A percentile compares a stretch with the other conserved stretches of the same genome.
These are phyloP conservation scores for Eristalinus aeneus DNA, from an alignment of 2,888 invertebrate genomes.

Conservation along the genomic window DNA sequence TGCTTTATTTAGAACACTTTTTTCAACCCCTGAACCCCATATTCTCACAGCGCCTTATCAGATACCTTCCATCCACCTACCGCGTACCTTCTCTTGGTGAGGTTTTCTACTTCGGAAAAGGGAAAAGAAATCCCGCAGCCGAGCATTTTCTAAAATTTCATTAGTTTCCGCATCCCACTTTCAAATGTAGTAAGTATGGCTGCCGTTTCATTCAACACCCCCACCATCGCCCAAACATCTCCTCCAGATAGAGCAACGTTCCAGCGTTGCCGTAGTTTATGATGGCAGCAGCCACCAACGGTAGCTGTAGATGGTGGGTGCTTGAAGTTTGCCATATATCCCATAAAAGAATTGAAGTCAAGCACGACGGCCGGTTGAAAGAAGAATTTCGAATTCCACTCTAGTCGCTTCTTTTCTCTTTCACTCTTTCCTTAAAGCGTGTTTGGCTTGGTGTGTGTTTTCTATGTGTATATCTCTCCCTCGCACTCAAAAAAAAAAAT, in stretches of 20 bases:
- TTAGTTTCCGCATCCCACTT: constrained; percentile 41
- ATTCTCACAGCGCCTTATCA: too few species aligned
- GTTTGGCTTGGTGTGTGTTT: background rate
- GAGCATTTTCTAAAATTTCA: constrained; percentile 33
- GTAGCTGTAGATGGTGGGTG: background rate
- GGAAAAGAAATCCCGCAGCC: constrained; percentile 8
- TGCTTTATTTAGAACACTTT: constrained; percentile 34
- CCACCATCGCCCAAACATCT: too few species aligned
- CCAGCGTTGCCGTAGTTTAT: background rate
- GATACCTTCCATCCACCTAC: background rate
- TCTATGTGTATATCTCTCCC: background rate
- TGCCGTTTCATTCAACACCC: background rate
- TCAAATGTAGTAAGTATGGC: constrained; percentile 19
- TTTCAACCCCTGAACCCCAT: constrained; percentile 5
- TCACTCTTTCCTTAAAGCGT: background rate
- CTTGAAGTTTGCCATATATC: background rate
- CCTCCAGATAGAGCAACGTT: background rate
- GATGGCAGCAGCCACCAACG: background rate
- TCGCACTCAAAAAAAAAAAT: background rate
- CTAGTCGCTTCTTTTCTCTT: background rate
- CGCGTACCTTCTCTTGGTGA: background rate
- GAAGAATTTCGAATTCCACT: background rate
- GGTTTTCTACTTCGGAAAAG: background rate
- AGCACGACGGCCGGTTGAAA: background rate
- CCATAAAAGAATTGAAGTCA: background rate